Evolutionary conservation across 2,113 vertebrate species (phyloP).

Genomic region (Esox niger): DNA sequence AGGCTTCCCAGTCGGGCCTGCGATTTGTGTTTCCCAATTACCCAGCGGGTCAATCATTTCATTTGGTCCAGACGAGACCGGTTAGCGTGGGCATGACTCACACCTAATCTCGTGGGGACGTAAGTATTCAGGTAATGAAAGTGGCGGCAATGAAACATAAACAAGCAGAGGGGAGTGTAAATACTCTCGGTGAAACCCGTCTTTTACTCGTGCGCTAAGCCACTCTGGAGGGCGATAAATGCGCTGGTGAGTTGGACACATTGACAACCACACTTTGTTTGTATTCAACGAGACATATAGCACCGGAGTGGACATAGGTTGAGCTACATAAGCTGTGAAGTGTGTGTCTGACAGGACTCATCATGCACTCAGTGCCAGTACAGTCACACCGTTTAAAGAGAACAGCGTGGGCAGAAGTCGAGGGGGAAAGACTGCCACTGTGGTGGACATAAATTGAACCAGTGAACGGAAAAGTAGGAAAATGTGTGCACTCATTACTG

Average conservation of each 20-base stretch:
- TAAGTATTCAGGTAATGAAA: not conserved
- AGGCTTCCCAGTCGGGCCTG: slow-evolving; percentile 10
- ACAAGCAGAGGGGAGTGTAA: not conserved
- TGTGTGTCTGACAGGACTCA: too few relatives aligned
- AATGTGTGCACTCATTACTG: too few relatives aligned
- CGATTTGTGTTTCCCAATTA: slow-evolving; percentile 30
- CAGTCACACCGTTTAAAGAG: too few relatives aligned
- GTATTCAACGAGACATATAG: too few relatives aligned
- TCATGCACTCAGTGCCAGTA: too few relatives aligned
- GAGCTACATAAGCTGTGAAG: too few relatives aligned
- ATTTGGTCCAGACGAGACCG: not conserved
- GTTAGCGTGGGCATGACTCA: not conserved
- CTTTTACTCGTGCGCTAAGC: not conserved
- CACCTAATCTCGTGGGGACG: not conserved
- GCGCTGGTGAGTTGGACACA: slow-evolving; percentile 1
- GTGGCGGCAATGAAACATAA: not conserved
- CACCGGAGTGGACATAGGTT: too few relatives aligned
- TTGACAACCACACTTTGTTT: too few relatives aligned
- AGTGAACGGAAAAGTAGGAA: too few relatives aligned
- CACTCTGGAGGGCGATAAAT: not conserved
- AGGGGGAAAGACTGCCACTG: too few relatives aligned
- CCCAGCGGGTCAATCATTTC: slow-evolving; percentile 25
- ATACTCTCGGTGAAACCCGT: not conserved
- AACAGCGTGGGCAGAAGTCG: too few relatives aligned
- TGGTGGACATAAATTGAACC: too few relatives aligned